Evolutionary conservation across 2,888 invertebrate species (phyloP).

Genomic region (Sarcophaga carnaria): DNA sequence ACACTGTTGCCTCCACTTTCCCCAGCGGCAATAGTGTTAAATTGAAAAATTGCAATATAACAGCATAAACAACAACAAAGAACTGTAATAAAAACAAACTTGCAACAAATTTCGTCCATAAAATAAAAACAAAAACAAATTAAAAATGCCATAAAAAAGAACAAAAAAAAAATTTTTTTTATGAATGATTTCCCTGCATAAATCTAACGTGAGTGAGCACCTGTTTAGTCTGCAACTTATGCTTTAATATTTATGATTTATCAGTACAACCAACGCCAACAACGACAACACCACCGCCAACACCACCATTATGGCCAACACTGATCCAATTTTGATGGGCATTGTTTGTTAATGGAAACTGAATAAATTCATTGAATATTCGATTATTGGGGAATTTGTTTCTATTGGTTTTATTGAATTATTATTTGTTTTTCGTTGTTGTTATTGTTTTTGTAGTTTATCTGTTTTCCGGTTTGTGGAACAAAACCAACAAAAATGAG

Average conservation of each 20-base stretch:
- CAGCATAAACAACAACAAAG: constrained; percentile 11
- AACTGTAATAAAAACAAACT: constrained; percentile 7
- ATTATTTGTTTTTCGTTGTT: too few relatives aligned
- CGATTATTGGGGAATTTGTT: constrained; percentile 17
- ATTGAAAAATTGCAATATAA: constrained; percentile 58
- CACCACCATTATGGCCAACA: neutral
- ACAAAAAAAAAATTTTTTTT: constrained; percentile 51
- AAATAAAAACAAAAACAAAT: constrained; percentile 35
- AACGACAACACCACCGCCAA: neutral
- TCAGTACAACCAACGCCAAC: neutral
- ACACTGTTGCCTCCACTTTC: constrained; percentile 11
- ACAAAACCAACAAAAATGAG: too few relatives aligned
- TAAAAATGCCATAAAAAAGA: neutral
- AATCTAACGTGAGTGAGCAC: constrained; percentile 21
- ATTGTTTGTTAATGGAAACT: constrained; percentile 42
- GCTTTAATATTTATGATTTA: constrained; percentile 45
- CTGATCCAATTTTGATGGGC: constrained; percentile 36
- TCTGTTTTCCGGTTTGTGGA: too few relatives aligned
- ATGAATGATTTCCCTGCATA: constrained; percentile 54
- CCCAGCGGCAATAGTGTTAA: constrained; percentile 53
- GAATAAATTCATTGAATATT: constrained; percentile 57
- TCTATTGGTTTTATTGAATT: too few relatives aligned
- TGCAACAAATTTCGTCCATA: neutral
- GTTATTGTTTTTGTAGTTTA: too few relatives aligned
- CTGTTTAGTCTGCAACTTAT: constrained; percentile 50